phyloP scores from a whole-genome alignment of 2,113 vertebrate species.

The Calyptommatus sinebrachiatus region DNA sequence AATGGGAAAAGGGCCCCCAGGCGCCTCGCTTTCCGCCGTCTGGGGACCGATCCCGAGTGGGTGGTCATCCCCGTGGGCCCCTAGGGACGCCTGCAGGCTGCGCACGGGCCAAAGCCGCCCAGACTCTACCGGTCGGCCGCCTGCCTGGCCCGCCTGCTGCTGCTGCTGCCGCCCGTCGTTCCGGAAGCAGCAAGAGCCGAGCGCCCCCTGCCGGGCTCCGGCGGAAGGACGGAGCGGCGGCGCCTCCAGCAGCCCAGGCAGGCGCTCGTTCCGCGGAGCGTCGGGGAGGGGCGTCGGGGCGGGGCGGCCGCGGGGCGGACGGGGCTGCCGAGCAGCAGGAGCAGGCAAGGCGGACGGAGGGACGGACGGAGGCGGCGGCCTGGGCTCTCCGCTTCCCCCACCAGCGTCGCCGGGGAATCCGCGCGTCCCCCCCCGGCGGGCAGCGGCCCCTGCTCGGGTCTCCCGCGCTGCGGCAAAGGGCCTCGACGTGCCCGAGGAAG shows the following conservation, averaged over 20 bases:
- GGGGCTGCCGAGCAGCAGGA: too few species aligned
- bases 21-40: not conserved
- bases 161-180: not conserved
- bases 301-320: too few species aligned
- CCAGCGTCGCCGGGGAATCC: not conserved
- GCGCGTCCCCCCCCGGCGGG: not conserved
- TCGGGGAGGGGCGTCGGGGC: too few species aligned
- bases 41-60: not conserved
- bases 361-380: not conserved
- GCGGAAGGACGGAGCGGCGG: too few species aligned
- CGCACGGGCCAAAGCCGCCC: not conserved
- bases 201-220: constrained; percentile 15
- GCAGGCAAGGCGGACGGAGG: too few species aligned
- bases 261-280: too few species aligned
- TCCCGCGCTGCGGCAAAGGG: not conserved
- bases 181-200: not conserved
- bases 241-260: too few species aligned
- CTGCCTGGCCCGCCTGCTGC: not conserved
- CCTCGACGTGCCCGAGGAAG: not conserved
- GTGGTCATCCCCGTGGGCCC: not conserved
- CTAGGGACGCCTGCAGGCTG: not conserved
- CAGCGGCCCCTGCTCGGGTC: not conserved
- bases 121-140: not conserved
- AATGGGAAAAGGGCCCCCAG: too few species aligned
- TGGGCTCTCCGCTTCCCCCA: not conserved